Evolutionary conservation across 2,888 invertebrate genomes (phyloP).

Genomic region (Drosophila affinis): DNA sequence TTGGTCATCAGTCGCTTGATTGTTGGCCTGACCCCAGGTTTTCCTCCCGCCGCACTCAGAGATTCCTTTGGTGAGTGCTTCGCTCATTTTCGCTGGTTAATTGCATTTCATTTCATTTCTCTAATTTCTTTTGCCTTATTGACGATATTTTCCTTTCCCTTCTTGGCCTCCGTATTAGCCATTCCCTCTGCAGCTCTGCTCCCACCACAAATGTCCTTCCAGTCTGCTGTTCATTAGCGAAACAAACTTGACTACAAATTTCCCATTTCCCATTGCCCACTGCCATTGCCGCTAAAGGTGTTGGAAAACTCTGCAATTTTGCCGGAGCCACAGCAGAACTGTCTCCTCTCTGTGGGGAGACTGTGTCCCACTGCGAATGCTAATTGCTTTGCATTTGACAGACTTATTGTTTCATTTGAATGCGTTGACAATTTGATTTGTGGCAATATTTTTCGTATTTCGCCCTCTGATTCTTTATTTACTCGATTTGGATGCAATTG

Average conservation of each 20-base stretch:
- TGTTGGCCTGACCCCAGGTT: constrained; percentile 22
- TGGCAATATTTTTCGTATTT: constrained; percentile 53
- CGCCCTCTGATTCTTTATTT: neutral
- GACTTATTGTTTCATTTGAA: constrained; percentile 26
- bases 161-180: too few species aligned
- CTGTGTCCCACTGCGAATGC: constrained; percentile 2
- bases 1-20: constrained; percentile 70
- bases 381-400: constrained; percentile 34
- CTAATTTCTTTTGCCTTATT: constrained; percentile 51
- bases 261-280: neutral
- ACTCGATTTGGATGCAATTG: neutral
- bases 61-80: constrained; percentile 9
- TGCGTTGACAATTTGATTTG: constrained; percentile 67
- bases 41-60: neutral
- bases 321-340: neutral
- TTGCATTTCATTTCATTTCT: constrained; percentile 73
- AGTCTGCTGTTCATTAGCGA: constrained; percentile 72
- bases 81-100: constrained; percentile 70
- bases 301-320: constrained; percentile 6
- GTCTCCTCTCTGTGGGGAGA: neutral
- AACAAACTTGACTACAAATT: constrained; percentile 50
- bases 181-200: neutral
- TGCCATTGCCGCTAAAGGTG: constrained; percentile 9
- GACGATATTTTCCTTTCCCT: constrained; percentile 37
- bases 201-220: constrained; percentile 13